phyloP scores from a whole-genome alignment of 2,888 invertebrate species.

The Clanis bilineata region DNA sequence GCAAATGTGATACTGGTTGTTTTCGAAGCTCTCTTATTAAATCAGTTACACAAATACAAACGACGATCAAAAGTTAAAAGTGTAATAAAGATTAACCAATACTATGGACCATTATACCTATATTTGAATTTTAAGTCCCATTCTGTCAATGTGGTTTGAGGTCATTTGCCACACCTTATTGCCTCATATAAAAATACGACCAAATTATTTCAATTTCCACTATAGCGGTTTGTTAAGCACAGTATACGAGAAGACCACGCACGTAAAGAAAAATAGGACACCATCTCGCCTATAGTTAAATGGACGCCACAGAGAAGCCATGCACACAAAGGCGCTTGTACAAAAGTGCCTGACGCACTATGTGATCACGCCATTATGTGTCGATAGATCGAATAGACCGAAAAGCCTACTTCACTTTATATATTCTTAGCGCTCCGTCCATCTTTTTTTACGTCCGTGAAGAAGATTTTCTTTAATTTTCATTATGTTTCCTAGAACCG shows the following conservation, averaged over 20 bases:
- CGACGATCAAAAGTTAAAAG: neutral
- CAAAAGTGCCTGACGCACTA: too few species aligned
- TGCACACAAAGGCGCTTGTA: too few species aligned
- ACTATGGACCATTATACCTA: neutral
- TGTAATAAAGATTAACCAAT: neutral
- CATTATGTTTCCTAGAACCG: too few species aligned
- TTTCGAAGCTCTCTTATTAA: neutral
- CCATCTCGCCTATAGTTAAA: too few species aligned
- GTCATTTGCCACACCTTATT: slow-evolving; percentile 3
- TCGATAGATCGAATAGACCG: too few species aligned
- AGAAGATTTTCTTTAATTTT: too few species aligned
- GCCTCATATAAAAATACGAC: neutral
- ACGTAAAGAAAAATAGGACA: neutral
- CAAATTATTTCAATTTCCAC: neutral
- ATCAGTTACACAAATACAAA: neutral
- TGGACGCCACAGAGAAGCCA: too few species aligned
- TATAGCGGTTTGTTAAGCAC: neutral
- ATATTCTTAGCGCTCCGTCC: too few species aligned
- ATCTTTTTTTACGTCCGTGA: too few species aligned
- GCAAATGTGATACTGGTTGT: too few species aligned
- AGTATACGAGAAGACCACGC: neutral
- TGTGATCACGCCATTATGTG: too few species aligned
- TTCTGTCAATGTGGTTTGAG: neutral
- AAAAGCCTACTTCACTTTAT: too few species aligned
- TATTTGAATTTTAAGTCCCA: slow-evolving; percentile 4